Evolutionary conservation across 2,113 vertebrate genomes (phyloP).

Genomic region (Pteruthius melanotis): DNA sequence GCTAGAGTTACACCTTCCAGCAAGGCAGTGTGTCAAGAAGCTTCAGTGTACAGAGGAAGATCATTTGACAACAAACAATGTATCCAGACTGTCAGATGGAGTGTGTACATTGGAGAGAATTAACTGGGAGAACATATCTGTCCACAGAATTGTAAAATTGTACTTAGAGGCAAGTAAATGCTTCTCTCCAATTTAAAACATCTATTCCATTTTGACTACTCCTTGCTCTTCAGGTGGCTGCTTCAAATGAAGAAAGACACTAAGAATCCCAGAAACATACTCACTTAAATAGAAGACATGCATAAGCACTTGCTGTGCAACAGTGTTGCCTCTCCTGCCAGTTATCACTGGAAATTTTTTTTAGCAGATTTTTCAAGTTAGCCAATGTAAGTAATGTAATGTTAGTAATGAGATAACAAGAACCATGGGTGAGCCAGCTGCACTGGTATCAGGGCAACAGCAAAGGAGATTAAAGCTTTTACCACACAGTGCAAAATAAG

Average conservation of each 20-base stretch:
- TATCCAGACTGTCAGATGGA: neutral
- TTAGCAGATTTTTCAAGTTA: neutral
- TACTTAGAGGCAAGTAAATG: neutral
- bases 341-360: neutral
- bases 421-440: neutral
- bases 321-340: neutral
- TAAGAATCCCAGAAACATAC: neutral
- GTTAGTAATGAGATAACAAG: neutral
- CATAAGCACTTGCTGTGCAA: neutral
- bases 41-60: neutral
- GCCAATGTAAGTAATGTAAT: neutral
- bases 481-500: neutral
- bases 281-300: neutral
- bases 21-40: neutral
- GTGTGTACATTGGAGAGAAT: neutral
- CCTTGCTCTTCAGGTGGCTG: neutral
- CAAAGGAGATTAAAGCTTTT: neutral
- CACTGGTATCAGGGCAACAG: neutral
- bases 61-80: neutral
- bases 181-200: neutral
- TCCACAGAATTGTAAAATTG: neutral
- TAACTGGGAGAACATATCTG: neutral
- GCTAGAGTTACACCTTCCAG: neutral
- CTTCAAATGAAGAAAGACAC: neutral
- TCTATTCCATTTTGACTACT: neutral